Base-by-base conservation (phyloP, 92 coral and sea anemone species). In the Parazoanthus swiftii region DNA sequence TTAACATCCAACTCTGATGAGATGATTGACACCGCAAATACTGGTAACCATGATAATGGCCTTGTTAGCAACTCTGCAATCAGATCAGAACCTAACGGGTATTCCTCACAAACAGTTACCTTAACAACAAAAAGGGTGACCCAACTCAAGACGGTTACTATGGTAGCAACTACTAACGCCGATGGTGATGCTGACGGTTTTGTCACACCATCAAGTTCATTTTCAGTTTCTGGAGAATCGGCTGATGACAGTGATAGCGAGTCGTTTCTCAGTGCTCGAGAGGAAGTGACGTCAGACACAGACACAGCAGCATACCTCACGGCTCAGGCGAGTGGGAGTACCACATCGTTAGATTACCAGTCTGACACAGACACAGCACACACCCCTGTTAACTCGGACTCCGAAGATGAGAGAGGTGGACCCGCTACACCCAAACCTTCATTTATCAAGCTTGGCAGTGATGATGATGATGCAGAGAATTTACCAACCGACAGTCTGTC, bases 211-310 rank as follows among this genome's bases (percentile, higher is more conserved):
- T 25, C 77, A n/a, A 68, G 42, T 43, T 83, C 86, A 5, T 26
- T 67, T 8, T 26, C 44, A 67, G 70, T 25, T 83, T 65, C 42
- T 25, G n/a, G 51, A 68, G 86, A 18, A 71, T 46, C 50, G 9
- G 67, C 87, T 5, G 87, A 84, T 37, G 98, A 95, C 76, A 95
- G 98, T 74, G 98, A 92, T 36, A 76, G 91, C 25, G 98, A 94
- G 75, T 90, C 98, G 35, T 97, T 92, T 89, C 85, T 93, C 84
- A 97, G 99, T 56, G 98, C 99, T 0, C 88, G 90, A 39, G 99
- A 97, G n/a, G 98, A 97, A 46, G 85, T 89, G 42, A 93, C 93
- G 72, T 95, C 98, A 20, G 98, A 95, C 81, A 93, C 94, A 15
- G 98, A 95, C 78, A 85, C 94, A 23, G 92, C 95, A 1, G 93